Evolutionary conservation across 2,888 invertebrate genomes (phyloP), one percentile per base, ranked within the genome.

Genomic region (Lasioglossum malachurum): DNA sequence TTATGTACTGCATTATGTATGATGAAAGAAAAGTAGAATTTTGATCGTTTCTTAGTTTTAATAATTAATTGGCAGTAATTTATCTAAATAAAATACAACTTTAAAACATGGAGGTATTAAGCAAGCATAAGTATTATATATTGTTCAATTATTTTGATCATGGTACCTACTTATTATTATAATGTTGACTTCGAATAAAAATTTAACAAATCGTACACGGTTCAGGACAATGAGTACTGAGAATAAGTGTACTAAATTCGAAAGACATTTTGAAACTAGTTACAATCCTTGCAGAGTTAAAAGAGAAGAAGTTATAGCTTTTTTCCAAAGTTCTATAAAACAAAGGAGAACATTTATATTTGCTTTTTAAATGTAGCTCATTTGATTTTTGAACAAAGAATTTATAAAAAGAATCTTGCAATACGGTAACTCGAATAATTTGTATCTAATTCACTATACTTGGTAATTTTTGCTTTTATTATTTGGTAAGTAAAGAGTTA

Each of bases 51-150:
- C 64, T 31, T 64, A 35, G 31, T 35, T 35, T 64, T 1, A 31
- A 64, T 31, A 31, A 64, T 31, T 31, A 35, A 64, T 31, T 64
- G 16, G 31, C 19, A 64, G 27, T 35, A 31, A 57, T 23, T n/a
- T n/a, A 57, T 57, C 57, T n/a, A 12, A 64, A 64, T 35, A 35
- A 7, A 31, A 64, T 27, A 64, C 16, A 64, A 64, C 31, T 64
- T 64, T 31, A 35, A 64, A 64, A 64, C 31, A 64, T 64, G 64
- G 19, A 64, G 64, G 64, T 64, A 64, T 35, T 64, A 64, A 64
- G 31, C 64, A 64, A 64, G 31, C 8, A 64, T 12, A 64, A 64
- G 64, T n/a, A n/a, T 57, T 57, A 57, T 53, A n/a, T 27, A 64
- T 64, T 27, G 27, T 53, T 53, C n/a, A 12, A 57, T n/a, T n/a